Evolutionary conservation across 1,140 invertebrate species (phyloP).

Genomic region (Mercenaria mercenaria): DNA sequence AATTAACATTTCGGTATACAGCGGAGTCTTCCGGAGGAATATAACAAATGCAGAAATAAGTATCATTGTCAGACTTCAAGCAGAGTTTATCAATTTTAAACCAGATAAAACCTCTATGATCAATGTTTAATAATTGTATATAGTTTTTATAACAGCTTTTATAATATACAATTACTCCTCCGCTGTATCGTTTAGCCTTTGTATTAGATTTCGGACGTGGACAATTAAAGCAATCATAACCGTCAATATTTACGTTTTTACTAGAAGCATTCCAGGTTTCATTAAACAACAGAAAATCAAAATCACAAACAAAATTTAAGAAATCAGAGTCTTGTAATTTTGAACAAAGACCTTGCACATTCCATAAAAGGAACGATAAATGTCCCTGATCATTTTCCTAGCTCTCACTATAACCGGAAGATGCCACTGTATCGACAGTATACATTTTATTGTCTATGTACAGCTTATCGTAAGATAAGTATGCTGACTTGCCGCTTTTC

Average conservation of each 20-base stretch:
- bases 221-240: slow-evolving; percentile 31
- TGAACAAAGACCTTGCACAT: slow-evolving; percentile 34
- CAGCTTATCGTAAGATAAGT: neutral
- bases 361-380: slow-evolving; percentile 31
- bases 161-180: slow-evolving; percentile 37
- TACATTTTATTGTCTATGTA: slow-evolving; percentile 36
- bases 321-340: slow-evolving; percentile 40
- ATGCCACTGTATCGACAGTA: neutral
- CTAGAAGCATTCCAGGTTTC: slow-evolving; percentile 35
- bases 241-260: neutral
- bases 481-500: neutral
- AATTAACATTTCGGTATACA: neutral
- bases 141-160: slow-evolving; percentile 19
- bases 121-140: neutral
- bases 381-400: slow-evolving; percentile 7
- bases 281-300: slow-evolving; percentile 38
- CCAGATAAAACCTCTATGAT: slow-evolving; percentile 21
- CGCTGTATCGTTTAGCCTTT: slow-evolving; percentile 7
- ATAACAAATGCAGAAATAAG: slow-evolving; percentile 33
- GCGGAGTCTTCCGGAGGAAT: neutral
- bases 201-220: slow-evolving; percentile 39
- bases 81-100: slow-evolving; percentile 8
- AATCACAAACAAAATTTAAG: slow-evolving; percentile 35
- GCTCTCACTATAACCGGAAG: neutral
- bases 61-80: neutral